Evolutionary conservation across 2,888 invertebrate genomes (phyloP), one percentile per base, ranked within the genome.

Genomic region (Rutpela maculata): DNA sequence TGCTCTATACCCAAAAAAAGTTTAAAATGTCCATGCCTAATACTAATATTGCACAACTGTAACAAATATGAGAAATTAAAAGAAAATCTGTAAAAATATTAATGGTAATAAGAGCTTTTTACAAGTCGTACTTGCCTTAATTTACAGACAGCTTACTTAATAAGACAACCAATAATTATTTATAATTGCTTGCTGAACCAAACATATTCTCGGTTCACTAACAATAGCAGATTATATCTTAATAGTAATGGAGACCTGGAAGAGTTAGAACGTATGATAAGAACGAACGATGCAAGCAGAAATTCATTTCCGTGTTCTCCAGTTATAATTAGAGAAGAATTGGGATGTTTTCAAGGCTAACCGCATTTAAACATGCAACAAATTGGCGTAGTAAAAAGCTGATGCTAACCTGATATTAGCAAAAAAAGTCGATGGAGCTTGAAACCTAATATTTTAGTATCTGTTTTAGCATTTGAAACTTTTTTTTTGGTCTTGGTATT

Each of bases 331-430:
- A 70, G 31, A 59, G 74, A 74, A 50, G 63, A 55, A 63, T 62
- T 66, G 69, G 78, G 80, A 80, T 80, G 78, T 79, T 81, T 78
- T 80, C 83, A 83, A 83, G 83, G 83, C 71, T 74, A 81, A 80
- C 81, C 63, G 75, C 80, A 82, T 82, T 81, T 77, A 80, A 82
- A 81, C 77, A 79, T 76, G 76, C 76, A 76, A 76, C 76, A 76
- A 67, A 74, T 74, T 74, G 68, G 35, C 74, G 15, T 17, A 60
- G 63, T 60, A 66, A 31, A 70, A 71, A 71, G 70, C 71, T 70
- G 71, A 72, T 71, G 60, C 60, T 59, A 57, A 72, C 66, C 71
- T 71, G 71, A 76, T 72, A 66, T 76, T 72, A 76, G 67, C 19
- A 60, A 62, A 74, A 74, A 68, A 74, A 74, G 66, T 66, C 17